These are phyloP conservation scores for Amiota minor DNA, from an alignment of 2,888 invertebrate genomes.

Conservation along the genomic window DNA sequence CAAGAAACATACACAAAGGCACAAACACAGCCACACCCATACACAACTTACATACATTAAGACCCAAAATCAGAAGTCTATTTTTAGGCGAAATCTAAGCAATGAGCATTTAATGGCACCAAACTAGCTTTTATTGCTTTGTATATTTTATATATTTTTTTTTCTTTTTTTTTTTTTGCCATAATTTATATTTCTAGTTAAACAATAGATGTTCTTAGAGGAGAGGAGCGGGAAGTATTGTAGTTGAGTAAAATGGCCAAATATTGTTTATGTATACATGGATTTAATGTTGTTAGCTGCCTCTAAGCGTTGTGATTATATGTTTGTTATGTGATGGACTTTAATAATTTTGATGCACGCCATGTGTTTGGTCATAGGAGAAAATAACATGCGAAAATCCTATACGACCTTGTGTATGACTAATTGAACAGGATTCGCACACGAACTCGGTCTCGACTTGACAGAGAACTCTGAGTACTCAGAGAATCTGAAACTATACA, in stretches of 20 bases:
- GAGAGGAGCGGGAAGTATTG: no score
- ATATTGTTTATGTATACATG: no score
- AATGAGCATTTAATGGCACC: constrained; percentile 25
- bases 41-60: not conserved
- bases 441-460: not conserved
- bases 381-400: no score
- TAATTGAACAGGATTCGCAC: not conserved
- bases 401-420: constrained; percentile 38
- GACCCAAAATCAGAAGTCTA: not conserved
- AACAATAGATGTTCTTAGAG: no score
- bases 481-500: no score
- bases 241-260: no score
- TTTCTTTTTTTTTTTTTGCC: not conserved
- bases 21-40: not conserved
- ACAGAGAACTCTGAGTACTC: no score
- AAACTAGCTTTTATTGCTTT: constrained; percentile 24
- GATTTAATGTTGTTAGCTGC: no score
- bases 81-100: not conserved
- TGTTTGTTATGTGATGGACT: no score
- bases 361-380: constrained; percentile 35
- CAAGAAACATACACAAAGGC: not conserved
- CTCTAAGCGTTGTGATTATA: not conserved
- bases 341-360: constrained; percentile 5
- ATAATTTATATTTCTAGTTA: constrained; percentile 11
- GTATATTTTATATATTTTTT: not conserved